These are phyloP conservation scores for Drosophila watanabei DNA, from an alignment of 1,140 invertebrate species.

Conservation along the genomic window DNA sequence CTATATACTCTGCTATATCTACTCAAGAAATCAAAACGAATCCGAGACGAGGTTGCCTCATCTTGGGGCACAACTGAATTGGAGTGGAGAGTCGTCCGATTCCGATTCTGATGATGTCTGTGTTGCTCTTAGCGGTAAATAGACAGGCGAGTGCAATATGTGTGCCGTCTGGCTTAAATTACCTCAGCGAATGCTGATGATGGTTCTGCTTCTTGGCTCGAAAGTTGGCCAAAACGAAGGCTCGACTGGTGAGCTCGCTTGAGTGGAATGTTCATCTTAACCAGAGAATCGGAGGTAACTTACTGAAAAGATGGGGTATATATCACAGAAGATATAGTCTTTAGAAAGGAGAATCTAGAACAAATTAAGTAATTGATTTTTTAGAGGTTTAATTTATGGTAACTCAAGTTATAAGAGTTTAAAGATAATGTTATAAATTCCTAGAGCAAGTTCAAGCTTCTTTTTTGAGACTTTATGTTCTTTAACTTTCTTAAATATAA, in stretches of 20 bases:
- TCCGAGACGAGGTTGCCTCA: constrained; percentile 37
- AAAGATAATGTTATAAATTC: neutral
- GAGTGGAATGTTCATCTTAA: constrained; percentile 47
- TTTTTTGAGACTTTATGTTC: neutral
- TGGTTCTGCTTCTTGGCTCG: constrained; percentile 73
- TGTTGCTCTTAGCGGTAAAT: constrained; percentile 81
- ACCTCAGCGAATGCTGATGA: constrained; percentile 58
- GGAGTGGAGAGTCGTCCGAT: constrained; percentile 53
- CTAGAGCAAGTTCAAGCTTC: neutral
- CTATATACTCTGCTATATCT: constrained; percentile 1
- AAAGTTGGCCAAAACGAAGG: constrained; percentile 45
- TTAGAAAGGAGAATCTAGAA: neutral
- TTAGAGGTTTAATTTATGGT: neutral
- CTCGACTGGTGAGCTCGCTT: too few relatives aligned
- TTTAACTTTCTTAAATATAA: neutral
- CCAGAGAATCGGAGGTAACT: neutral
- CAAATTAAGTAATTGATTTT: constrained; percentile 1
- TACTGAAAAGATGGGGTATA: neutral
- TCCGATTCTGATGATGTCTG: constrained; percentile 63
- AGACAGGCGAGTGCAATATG: constrained; percentile 44
- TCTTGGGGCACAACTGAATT: constrained; percentile 37
- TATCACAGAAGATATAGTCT: too few relatives aligned
- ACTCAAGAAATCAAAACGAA: constrained; percentile 48
- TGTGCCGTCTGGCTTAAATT: constrained; percentile 67
- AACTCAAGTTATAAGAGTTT: neutral